Percentiles rank a stretch among this genome's conserved stretches.
Conservation (phyloP, 2,888 invertebrate genomes). For the Archips crataeganus region DNA sequence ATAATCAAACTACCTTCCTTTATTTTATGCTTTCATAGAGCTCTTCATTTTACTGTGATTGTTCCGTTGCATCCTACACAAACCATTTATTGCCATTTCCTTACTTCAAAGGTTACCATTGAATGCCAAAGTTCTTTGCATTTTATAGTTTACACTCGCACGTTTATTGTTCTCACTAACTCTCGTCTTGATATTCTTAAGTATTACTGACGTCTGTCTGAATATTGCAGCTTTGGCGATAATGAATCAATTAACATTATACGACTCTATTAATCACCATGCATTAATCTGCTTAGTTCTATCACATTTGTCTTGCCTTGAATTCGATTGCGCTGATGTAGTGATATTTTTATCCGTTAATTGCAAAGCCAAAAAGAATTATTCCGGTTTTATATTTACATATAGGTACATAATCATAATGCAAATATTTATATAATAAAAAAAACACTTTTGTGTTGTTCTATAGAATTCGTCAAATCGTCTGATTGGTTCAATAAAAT, state of each 20-base stretch:
- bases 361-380: too few species aligned
- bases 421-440: too few species aligned
- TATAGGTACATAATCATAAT: too few species aligned
- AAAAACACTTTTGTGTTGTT: too few species aligned
- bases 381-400: too few species aligned
- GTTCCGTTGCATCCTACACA: not conserved
- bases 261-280: not conserved
- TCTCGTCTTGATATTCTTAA: not conserved
- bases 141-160: not conserved
- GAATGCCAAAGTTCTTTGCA: conserved; percentile 4
- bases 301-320: too few species aligned
- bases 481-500: too few species aligned
- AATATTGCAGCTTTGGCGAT: not conserved
- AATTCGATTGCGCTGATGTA: too few species aligned
- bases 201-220: not conserved
- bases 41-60: not conserved
- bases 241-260: not conserved
- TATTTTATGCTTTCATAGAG: not conserved
- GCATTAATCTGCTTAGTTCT: not conserved
- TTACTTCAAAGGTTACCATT: conserved; percentile 11
- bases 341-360: too few species aligned
- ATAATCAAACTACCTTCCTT: not conserved
- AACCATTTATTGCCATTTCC: not conserved
- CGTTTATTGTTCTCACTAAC: conserved; percentile 1
- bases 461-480: too few species aligned